phyloP scores from a whole-genome alignment of 2,113 vertebrate species.

The Xenopus tropicalis region UCB_Xtro_10.0 CM004446.2:77550501-77551000 shows the following conservation, averaged over 20 bases:
- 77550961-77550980: slow-evolving; percentile 71
- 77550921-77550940: slow-evolving; percentile 65
- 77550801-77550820: not conserved
- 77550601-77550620: slow-evolving; percentile 64
- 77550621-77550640: slow-evolving; percentile 65
- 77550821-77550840: not conserved
- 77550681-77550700: slow-evolving; percentile 70
- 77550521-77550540: slow-evolving; percentile 66
- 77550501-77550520: slow-evolving; percentile 59
- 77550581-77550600: slow-evolving; percentile 53
- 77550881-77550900: not conserved
- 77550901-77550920: not conserved
- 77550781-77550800: no score
- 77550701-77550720: slow-evolving; percentile 66
- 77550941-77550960: slow-evolving; percentile 77
- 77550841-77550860: not conserved
- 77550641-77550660: slow-evolving; percentile 65
- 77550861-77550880: not conserved
- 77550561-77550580: slow-evolving; percentile 59
- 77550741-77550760: slow-evolving; percentile 75
- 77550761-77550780: slow-evolving; percentile 41
- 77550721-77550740: slow-evolving; percentile 74
- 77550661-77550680: slow-evolving; percentile 55
- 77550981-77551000: slow-evolving; percentile 51
- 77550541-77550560: slow-evolving; percentile 65